Percentiles rank a stretch among this genome's conserved stretches.
Evolutionary conservation across 2,797 vertebrate genomes (phyloP).

Genomic region (Oophaga sylvatica): DNA sequence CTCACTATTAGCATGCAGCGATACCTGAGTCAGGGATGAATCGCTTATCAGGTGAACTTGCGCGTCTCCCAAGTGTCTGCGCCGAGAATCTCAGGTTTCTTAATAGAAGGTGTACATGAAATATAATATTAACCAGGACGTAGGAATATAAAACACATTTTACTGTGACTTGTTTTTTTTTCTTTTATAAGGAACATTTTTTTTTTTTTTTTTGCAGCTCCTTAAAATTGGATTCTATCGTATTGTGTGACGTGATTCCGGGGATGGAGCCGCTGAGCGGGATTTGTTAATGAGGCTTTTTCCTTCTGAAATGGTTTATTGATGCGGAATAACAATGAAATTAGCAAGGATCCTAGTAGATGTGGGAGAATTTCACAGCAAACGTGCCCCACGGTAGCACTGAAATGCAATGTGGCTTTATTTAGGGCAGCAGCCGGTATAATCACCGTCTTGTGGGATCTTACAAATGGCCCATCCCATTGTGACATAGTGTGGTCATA

Average conservation of each 20-base stretch:
- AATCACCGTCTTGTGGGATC: too few species aligned
- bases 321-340: too few species aligned
- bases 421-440: too few species aligned
- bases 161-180: not conserved
- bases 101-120: not conserved
- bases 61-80: not conserved
- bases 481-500: too few species aligned
- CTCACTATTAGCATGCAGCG: slow-evolving; percentile 37
- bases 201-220: not conserved
- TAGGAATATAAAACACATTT: not conserved
- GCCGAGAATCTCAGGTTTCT: not conserved
- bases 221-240: not conserved
- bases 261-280: too few species aligned
- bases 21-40: slow-evolving; percentile 17
- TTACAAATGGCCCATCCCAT: too few species aligned
- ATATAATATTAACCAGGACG: not conserved
- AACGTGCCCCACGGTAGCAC: too few species aligned
- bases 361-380: too few species aligned
- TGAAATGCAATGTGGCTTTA: too few species aligned
- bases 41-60: slow-evolving; percentile 5
- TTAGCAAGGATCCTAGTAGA: too few species aligned
- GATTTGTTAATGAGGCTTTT: too few species aligned
- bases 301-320: too few species aligned
- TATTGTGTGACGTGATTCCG: not conserved
- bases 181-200: not conserved